Base-by-base conservation (phyloP, 2,888 invertebrate species). In the Laothoe populi region DNA sequence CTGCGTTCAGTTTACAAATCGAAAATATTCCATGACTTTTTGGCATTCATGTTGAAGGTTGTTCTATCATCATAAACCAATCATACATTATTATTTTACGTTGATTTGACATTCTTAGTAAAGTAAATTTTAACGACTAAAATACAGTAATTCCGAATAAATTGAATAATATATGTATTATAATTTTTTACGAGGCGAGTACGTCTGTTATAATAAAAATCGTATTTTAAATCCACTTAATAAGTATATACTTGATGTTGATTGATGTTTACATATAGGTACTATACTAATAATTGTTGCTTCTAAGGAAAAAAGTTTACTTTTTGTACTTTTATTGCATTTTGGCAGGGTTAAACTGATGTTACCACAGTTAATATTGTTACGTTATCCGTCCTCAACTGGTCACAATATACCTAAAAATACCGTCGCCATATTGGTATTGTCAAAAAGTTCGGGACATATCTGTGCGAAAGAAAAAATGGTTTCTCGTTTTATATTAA, bases 351-450 rank as follows among this genome's bases (percentile, higher is more conserved):
- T 63, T 38, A 26, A 45, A 48, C 4, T n/a, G 67, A 67, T 77
- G 76, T 86, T 89, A 83, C 90, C 83, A 86, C 69, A 59, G 16
- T 11, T 62, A 77, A 82, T 78, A 82, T 73, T 83, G 78, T 78
- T 77, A 82, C 80, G 73, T 78, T 81, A 83, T 82, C 79, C 78
- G 73, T 70, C 74, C 68, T 76, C 79, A 73, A 80, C 89, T 91
- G 88, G 89, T 87, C 87, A 90, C 83, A 90, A 86, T 78, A 90
- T 86, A 82, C 88, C 92, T 92, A 92, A 92, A 92, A 90, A 90
- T 92, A 90, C 73, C 91, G 93, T 88, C 93, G 93, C 93, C 93
- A 93, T 93, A 93, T 93, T 93, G 92, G 92, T 91, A 92, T 92
- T 93, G 92, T 92, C 93, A 93, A 93, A 92, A 90, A 88, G 80